Evolutionary conservation across 2,888 invertebrate genomes (phyloP), one percentile per base, ranked within the genome.

Genomic region (Asteroscopus sphinx): DNA sequence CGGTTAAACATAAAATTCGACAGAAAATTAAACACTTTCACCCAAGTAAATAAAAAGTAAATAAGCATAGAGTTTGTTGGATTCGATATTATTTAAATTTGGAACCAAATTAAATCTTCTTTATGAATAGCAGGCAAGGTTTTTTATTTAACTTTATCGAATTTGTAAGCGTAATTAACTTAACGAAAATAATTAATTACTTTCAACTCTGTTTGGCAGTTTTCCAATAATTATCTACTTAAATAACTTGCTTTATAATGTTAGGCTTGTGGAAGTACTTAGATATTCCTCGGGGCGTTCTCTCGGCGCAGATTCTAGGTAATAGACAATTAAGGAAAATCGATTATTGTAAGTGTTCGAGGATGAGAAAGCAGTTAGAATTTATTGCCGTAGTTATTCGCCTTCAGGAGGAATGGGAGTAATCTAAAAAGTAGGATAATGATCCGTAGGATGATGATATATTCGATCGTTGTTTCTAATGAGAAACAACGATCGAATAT

Each of bases 61-160:
- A 49, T 15, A 30, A 51, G 32, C 46, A 36, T 16, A 49, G 35
- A 57, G 11, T 28, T 44, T 8, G 21, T 30, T 8, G 15, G 16
- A 26, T 48, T 70, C 65, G 35, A 32, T 26, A 12, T 53, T 26
- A 12, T 53, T 53, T 26, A 64, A 64, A 63, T 53, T 26, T n/a
- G 8, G 17, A 13, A 26, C 8, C 9, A 30, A 71, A 66, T 66
- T 21, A 36, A 51, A 28, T 39, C 13, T 42, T 8, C 16, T 51
- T 48, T 39, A 8, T 33, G 12, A 44, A 40, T 57, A 41, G 32
- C 11, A n/a, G 15, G 32, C 42, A 4, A 26, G 28, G 42, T 30
- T 33, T 67, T 71, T 66, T 46, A 32, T 66, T 39, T 41, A 58
- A 26, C 11, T 65, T 41, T 21, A 32, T 40, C 28, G 46, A 44